Percentiles rank a stretch among this genome's conserved stretches.
These are phyloP conservation scores for Anomalospiza imberbis DNA, from an alignment of 2,797 vertebrate genomes.

Conservation along the genomic window DNA sequence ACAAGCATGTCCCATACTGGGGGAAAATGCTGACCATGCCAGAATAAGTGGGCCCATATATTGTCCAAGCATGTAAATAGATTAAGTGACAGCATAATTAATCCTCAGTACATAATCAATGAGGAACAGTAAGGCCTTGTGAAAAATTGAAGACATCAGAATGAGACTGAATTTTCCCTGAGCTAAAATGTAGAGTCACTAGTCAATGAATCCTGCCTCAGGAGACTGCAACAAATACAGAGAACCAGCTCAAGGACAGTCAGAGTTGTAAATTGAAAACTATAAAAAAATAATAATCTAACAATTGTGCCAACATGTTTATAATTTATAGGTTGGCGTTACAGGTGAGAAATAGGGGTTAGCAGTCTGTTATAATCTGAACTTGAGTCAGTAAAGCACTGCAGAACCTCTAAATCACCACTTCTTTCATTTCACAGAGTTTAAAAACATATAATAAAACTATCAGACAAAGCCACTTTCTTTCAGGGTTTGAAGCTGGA, in stretches of 20 bases:
- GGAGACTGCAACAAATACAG: conserved; percentile 61
- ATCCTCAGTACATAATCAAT: conserved; percentile 69
- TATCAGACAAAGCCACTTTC: conserved; percentile 57
- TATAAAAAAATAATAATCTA: conserved; percentile 73
- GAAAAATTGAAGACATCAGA: conserved; percentile 57
- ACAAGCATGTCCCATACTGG: not conserved
- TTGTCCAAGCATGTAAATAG: conserved; percentile 62
- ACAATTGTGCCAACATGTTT: conserved; percentile 61
- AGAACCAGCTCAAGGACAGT: conserved; percentile 65
- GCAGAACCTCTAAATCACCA: conserved; percentile 65
- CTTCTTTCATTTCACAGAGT: conserved; percentile 51
- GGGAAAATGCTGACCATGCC: not conserved
- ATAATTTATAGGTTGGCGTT: conserved; percentile 69
- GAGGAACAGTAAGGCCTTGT: conserved; percentile 55
- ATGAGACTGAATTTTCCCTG: conserved; percentile 55
- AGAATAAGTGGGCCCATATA: conserved; percentile 46
- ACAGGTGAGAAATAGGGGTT: conserved; percentile 68
- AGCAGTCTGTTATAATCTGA: conserved; percentile 68
- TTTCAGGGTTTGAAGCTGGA: conserved; percentile 36
- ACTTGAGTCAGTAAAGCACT: conserved; percentile 57
- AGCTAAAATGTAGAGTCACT: conserved; percentile 41
- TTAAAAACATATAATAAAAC: conserved; percentile 70
- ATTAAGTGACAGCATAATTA: conserved; percentile 72
- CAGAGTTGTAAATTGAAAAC: conserved; percentile 66
- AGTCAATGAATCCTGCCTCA: conserved; percentile 65